Evolutionary conservation across 2,797 vertebrate genomes (phyloP).

Genomic region (Hirundo rustica): DNA sequence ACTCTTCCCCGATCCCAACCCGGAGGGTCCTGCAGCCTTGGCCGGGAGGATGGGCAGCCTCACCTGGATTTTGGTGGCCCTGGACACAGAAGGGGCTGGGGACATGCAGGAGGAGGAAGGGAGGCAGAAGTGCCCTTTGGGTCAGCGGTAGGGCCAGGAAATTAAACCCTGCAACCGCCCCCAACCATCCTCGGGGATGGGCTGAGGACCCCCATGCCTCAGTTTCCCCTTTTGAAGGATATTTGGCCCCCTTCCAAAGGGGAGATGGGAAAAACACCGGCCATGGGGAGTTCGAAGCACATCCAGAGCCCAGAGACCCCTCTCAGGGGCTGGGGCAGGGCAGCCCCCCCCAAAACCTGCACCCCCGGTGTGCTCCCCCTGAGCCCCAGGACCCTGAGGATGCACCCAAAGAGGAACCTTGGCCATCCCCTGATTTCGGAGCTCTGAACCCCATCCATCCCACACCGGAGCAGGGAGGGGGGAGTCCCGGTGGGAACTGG

Average conservation of each 20-base stretch:
- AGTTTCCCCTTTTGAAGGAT: not conserved
- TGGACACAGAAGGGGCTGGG: not conserved
- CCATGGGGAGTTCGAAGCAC: not conserved
- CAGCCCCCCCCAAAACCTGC: not conserved
- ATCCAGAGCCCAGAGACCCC: not conserved
- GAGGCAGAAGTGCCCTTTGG: not conserved
- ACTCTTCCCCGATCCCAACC: accelerated
- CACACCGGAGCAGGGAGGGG: accelerated
- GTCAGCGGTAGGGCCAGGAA: not conserved
- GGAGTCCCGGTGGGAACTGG: accelerated
- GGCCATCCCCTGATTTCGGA: not conserved
- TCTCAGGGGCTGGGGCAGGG: not conserved
- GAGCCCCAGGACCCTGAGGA: not conserved
- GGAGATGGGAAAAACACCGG: not conserved
- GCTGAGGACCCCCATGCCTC: not conserved
- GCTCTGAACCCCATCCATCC: not conserved
- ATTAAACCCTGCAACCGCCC: not conserved
- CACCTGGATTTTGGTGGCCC: not conserved
- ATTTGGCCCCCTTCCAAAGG: accelerated
- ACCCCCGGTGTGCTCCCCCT: not conserved
- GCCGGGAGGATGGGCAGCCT: accelerated
- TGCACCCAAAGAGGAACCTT: not conserved
- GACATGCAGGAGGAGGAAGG: not conserved
- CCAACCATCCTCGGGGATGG: too few relatives aligned
- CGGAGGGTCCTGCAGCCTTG: not conserved